Evolutionary conservation across 2,888 invertebrate species (phyloP), one percentile per base, ranked within the genome.

Genomic region (Tryphoninae sp.): DNA sequence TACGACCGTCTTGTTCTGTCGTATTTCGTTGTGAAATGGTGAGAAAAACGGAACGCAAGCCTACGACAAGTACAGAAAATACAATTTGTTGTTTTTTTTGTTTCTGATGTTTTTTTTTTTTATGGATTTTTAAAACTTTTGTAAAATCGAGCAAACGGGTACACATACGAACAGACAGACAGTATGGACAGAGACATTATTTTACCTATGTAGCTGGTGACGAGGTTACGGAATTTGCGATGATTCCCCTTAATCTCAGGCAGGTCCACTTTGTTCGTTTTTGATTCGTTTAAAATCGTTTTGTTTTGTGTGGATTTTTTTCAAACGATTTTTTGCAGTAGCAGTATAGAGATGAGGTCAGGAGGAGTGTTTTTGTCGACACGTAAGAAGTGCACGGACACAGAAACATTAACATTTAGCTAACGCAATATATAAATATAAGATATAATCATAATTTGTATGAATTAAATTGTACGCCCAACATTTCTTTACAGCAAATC

Each of bases 171-270:
- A 88, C 86, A 84, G 85, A 87, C 80, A 82, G 79, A 86, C 82
- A 87, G 84, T 89, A 86, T 89, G 86, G 86, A 88, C 86, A 89
- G 87, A 86, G 82, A 86, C 86, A 90, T 87, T 87, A 89, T 89
- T 95, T 85, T 98, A 99, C 99, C 99, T 97, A 99, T 97, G 93
- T 98, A 98, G 94, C 98, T 98, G 95, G 98, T 97, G 94, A 99
- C 99, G 95, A 99, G 96, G 93, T 98, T 98, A 95, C 99, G 96
- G 97, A 99, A 99, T 96, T 98, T 98, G 95, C 97, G 97, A 95
- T 98, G 98, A 94, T 98, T 98, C 93, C 98, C 98, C 94, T 98
- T 98, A 94, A 98, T 97, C 95, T 98, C 98, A 93, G 98, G 98
- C 94, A 98, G 96, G 96, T 98, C 98, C 97, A 98, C 98, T 98